Conservation (phyloP, 2,797 vertebrate genomes). For the Hylomyscus alleni region DNA sequence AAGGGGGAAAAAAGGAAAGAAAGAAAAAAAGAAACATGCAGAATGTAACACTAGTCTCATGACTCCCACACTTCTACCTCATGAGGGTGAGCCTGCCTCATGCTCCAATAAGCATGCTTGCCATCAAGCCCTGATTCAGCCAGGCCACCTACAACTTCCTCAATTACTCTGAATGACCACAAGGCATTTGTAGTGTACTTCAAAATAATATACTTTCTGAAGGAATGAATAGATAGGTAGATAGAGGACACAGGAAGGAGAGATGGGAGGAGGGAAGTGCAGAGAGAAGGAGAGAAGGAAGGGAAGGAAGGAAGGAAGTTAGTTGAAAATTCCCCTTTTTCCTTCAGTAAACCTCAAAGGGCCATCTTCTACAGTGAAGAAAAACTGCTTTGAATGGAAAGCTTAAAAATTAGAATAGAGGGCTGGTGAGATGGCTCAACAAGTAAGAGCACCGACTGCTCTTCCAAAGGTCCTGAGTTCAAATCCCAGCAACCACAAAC, state of each 20-base stretch:
- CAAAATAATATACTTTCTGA: not conserved
- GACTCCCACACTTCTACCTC: not conserved
- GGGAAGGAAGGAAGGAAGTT: fast-evolving
- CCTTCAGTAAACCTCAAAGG: not conserved
- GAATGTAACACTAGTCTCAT: not conserved
- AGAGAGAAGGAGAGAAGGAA: fast-evolving
- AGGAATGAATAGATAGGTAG: not conserved
- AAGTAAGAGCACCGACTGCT: too few species aligned
- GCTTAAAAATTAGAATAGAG: not conserved
- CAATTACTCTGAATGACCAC: not conserved
- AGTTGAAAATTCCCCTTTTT: not conserved
- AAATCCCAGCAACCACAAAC: too few species aligned
- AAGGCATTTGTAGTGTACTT: not conserved
- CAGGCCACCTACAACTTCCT: not conserved
- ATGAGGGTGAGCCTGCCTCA: not conserved
- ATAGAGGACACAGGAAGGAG: not conserved
- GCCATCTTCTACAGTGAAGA: not conserved
- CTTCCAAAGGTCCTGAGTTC: too few species aligned
- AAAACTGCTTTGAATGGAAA: slow-evolving; percentile 24
- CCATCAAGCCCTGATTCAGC: not conserved
- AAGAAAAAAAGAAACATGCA: too few species aligned
- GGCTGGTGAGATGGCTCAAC: too few species aligned
- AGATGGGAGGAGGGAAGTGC: too few species aligned
- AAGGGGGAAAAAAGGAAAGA: too few species aligned
- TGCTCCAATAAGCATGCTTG: too few species aligned